Base-by-base conservation (phyloP, 53 echinoderm and acorn worm genomes). In the Apostichopus leukothele region DNA sequence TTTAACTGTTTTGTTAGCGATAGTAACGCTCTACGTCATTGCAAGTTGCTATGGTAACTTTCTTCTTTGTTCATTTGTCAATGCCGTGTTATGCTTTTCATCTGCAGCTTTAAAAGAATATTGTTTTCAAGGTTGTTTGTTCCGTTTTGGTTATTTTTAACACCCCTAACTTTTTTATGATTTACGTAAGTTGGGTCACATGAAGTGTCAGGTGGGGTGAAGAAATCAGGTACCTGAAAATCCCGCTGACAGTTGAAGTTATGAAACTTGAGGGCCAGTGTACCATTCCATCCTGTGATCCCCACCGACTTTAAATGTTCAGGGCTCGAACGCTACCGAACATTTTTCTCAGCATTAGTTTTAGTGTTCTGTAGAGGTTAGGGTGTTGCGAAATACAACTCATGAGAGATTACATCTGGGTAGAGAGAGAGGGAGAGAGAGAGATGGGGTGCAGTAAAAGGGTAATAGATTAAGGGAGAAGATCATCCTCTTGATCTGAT, bases 191-290 rank as follows among this genome's bases (percentile, higher is more conserved):
- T 23, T 27, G 16, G 52, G 78, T 77, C 78, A 77, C 51, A 77
- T 77, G 78, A 77, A 27, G 10, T 50, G 78, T 50, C 78, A 77
- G 78, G 78, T 77, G 78, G 78, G 50, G 78, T 77, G 50, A 39
- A 50, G 50, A 77, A 77, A 50, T 18, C 25, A 18, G 50, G 50
- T 77, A 52, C 78, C 50, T 77, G 50, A 14, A 27, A 51, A 39
- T 39, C 78, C 52, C 52, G 78, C 52, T 77, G 78, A 77, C 16
- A 26, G 78, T 77, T 16, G 52, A 77, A 13, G 39, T 39, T 23
- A 51, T 77, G 78, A 77, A 77, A 77, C 78, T 77, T 77, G 78
- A 77, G 39, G 52, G 78, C 39, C 52, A 63, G 63, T 63, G 63
- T 63, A 63, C 16, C 11, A 13, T 63, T 6, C 16, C 63, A 63